phyloP scores from a whole-genome alignment of 2,113 vertebrate species.

The Psophia crepitans region DNA sequence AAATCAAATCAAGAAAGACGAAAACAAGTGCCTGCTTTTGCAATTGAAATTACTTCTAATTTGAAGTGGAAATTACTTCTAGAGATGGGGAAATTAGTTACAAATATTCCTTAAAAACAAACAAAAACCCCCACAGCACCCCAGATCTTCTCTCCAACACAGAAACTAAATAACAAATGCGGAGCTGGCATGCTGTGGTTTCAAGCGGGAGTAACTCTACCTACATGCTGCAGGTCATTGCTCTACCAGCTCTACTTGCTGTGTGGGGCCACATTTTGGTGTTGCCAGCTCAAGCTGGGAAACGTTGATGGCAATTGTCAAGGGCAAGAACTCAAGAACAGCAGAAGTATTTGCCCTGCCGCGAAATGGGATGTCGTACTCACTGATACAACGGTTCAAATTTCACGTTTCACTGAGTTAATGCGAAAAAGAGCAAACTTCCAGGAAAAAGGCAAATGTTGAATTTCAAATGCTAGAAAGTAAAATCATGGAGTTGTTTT shows the following conservation, averaged over 20 bases:
- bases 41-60: not conserved
- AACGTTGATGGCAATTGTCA: not conserved
- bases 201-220: not conserved
- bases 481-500: not conserved
- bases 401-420: not conserved
- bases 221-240: not conserved
- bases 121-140: too few relatives aligned
- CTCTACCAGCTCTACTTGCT: not conserved
- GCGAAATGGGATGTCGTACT: not conserved
- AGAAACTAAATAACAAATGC: not conserved
- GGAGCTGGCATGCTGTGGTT: not conserved
- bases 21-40: not conserved
- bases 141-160: not conserved
- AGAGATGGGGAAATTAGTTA: not conserved
- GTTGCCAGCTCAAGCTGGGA: not conserved
- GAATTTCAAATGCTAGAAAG: not conserved
- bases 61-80: not conserved
- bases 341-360: not conserved
- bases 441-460: not conserved
- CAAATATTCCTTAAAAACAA: not conserved
- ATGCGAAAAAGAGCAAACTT: not conserved
- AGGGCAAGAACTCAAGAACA: not conserved
- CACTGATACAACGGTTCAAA: not conserved
- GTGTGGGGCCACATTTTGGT: not conserved
- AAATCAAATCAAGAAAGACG: not conserved